These are phyloP conservation scores for Motacilla alba DNA, from an alignment of 2,113 vertebrate species.

Conservation along the genomic window DNA sequence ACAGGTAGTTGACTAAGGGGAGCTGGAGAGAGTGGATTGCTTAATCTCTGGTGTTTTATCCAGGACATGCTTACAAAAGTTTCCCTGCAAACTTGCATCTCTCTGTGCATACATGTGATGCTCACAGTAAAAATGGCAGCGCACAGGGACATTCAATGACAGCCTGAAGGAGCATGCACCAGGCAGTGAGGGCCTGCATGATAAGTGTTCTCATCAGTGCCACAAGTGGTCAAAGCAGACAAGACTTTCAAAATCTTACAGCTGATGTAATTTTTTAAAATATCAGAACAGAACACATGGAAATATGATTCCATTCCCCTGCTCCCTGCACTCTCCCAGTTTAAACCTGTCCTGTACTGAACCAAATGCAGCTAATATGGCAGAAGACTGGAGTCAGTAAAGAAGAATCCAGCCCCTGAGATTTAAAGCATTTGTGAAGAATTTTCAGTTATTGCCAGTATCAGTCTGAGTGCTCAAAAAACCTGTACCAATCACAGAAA, in stretches of 20 bases:
- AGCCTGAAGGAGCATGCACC: neutral
- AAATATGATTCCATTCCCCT: neutral
- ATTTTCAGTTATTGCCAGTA: conserved; percentile 68
- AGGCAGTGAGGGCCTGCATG: neutral
- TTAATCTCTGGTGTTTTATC: neutral
- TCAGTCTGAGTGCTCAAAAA: conserved; percentile 59
- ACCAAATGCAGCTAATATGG: neutral
- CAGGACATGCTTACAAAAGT: neutral
- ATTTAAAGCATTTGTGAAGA: conserved; percentile 66
- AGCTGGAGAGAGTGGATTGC: neutral
- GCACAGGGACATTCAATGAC: neutral
- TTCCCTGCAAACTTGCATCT: neutral
- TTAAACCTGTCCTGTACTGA: neutral
- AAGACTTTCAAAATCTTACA: conserved; percentile 9
- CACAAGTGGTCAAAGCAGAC: neutral
- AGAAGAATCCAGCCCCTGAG: neutral
- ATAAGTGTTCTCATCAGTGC: neutral
- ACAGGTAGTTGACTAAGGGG: neutral
- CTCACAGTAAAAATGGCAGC: neutral
- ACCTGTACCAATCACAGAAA: conserved; percentile 56
- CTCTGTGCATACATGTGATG: neutral
- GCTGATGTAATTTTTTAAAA: conserved; percentile 6
- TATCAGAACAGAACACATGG: neutral
- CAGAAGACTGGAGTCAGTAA: neutral
- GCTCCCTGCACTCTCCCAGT: neutral